phyloP scores from a whole-genome alignment of 1,140 invertebrate genomes.

The Drosophila lacteicornis region DNA sequence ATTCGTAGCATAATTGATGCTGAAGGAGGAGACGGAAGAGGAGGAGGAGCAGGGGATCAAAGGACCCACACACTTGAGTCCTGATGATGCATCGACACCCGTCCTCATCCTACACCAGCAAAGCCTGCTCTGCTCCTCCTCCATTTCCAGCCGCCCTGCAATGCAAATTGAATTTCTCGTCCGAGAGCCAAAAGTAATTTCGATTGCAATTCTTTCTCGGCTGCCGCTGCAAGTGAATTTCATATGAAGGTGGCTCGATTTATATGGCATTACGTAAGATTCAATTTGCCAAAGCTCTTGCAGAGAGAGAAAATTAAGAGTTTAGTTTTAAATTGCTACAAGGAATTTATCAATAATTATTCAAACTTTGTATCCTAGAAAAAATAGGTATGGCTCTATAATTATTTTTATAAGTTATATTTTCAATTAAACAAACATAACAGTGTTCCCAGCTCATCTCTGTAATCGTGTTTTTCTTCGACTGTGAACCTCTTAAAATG shows the following conservation, averaged over 20 bases:
- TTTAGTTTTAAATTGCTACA: too few relatives aligned
- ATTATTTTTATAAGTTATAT: neutral
- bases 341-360: too few relatives aligned
- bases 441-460: neutral
- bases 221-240: constrained; percentile 60
- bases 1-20: constrained; percentile 49
- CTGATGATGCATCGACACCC: constrained; percentile 36
- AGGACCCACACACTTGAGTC: constrained; percentile 33
- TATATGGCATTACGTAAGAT: constrained; percentile 51
- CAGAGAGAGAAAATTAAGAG: constrained; percentile 5
- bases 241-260: constrained; percentile 54
- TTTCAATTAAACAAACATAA: too few relatives aligned
- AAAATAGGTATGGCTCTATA: too few relatives aligned
- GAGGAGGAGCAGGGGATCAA: neutral
- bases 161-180: constrained; percentile 57
- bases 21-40: neutral
- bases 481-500: constrained; percentile 6
- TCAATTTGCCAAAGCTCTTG: constrained; percentile 48
- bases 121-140: neutral
- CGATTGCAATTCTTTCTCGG: constrained; percentile 55
- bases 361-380: too few relatives aligned
- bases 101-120: neutral
- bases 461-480: neutral
- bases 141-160: constrained; percentile 30
- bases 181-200: constrained; percentile 53